Percentiles rank a stretch among this genome's conserved stretches.
These are phyloP conservation scores for Cydia amplana DNA, from an alignment of 1,140 invertebrate genomes.

Conservation along the genomic window DNA sequence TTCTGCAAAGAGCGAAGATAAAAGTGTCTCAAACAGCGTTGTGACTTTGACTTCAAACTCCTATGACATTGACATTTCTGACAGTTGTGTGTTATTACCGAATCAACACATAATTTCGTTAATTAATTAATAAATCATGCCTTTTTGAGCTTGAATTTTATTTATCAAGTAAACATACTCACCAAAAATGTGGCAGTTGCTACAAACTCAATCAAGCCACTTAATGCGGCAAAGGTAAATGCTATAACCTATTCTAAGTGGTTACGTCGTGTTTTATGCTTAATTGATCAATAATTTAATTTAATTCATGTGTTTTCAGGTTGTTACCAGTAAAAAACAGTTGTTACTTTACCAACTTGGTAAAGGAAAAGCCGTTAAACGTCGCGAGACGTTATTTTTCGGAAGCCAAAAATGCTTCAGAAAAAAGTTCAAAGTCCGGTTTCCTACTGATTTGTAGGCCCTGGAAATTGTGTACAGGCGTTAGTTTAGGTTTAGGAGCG, in stretches of 20 bases:
- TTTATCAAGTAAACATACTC: not conserved
- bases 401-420: conserved; percentile 49
- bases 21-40: too few species aligned
- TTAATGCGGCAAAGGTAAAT: conserved; percentile 53
- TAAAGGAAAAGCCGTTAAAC: conserved; percentile 61
- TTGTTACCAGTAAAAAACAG: conserved; percentile 55
- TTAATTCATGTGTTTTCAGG: conserved; percentile 48
- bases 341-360: conserved; percentile 54
- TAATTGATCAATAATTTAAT: not conserved
- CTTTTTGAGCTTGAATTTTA: conserved; percentile 32
- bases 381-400: conserved; percentile 57
- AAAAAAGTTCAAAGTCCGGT: conserved; percentile 54
- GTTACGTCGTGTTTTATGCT: conserved; percentile 3
- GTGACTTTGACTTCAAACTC: not conserved
- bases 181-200: conserved; percentile 56
- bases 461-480: conserved; percentile 69
- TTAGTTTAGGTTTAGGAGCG: conserved; percentile 66
- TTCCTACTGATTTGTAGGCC: conserved; percentile 59
- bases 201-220: conserved; percentile 49
- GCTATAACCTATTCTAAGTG: conserved; percentile 33
- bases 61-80: conserved; percentile 31
- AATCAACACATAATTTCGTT: conserved; percentile 36
- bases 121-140: conserved; percentile 41
- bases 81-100: conserved; percentile 33
- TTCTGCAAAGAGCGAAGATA: too few species aligned